These are phyloP conservation scores for Heliothis peltigera DNA, from an alignment of 2,888 invertebrate genomes.

Conservation along the genomic window DNA sequence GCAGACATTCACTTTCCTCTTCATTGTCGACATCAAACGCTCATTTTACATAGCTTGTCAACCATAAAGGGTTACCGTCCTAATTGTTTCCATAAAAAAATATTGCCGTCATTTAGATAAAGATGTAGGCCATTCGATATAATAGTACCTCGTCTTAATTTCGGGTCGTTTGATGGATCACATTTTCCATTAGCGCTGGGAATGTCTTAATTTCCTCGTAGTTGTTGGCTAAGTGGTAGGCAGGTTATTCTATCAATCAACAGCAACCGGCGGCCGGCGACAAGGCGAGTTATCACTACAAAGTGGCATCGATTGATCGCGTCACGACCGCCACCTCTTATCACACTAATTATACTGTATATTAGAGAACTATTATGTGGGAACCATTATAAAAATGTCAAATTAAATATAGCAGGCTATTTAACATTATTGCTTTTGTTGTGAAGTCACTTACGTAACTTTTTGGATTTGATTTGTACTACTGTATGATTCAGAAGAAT, in stretches of 20 bases:
- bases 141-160: slow-evolving; percentile 75
- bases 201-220: slow-evolving; percentile 82
- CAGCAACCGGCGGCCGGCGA: slow-evolving; percentile 62
- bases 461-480: slow-evolving; percentile 36
- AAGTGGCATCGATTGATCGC: slow-evolving; percentile 84
- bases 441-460: slow-evolving; percentile 32
- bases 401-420: slow-evolving; percentile 35
- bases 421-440: slow-evolving; percentile 33
- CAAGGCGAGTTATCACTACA: slow-evolving; percentile 77
- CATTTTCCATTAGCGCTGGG: slow-evolving; percentile 82
- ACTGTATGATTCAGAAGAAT: slow-evolving; percentile 27
- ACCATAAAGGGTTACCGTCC: slow-evolving; percentile 64
- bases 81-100: slow-evolving; percentile 78
- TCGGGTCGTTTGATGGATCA: slow-evolving; percentile 81
- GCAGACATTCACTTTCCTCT: slow-evolving; percentile 63
- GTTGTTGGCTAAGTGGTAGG: slow-evolving; percentile 78
- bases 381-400: slow-evolving; percentile 61
- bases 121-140: slow-evolving; percentile 67
- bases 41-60: slow-evolving; percentile 67
- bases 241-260: slow-evolving; percentile 83
- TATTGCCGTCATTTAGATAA: slow-evolving; percentile 77
- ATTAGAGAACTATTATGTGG: slow-evolving; percentile 64
- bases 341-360: slow-evolving; percentile 75
- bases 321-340: slow-evolving; percentile 79
- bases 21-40: slow-evolving; percentile 63